Conservation (phyloP, 2,113 vertebrate species). For the Otis tarda region DNA sequence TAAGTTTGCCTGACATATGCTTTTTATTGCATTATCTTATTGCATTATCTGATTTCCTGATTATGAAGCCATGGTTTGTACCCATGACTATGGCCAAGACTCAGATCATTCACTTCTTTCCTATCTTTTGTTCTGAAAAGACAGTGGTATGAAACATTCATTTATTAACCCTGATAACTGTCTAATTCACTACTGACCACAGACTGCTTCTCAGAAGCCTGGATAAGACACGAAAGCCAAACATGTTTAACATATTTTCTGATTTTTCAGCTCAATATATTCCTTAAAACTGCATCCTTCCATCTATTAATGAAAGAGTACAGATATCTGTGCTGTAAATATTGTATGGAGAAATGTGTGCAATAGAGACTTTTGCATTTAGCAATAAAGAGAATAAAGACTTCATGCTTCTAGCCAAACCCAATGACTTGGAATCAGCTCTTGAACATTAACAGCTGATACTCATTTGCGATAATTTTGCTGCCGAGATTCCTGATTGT, state of each 20-base stretch:
- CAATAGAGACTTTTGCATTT: neutral
- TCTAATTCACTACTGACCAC: neutral
- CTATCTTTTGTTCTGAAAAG: neutral
- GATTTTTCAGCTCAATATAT: neutral
- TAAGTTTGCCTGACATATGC: neutral
- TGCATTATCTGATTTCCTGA: neutral
- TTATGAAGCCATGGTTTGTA: neutral
- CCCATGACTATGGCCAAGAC: neutral
- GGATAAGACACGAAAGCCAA: neutral
- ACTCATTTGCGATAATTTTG: constrained; percentile 51
- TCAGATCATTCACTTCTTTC: neutral
- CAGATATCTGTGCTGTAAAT: neutral
- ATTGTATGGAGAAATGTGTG: neutral
- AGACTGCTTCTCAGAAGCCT: neutral
- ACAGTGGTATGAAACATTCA: neutral
- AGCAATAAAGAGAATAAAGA: constrained; percentile 15
- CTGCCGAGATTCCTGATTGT: constrained; percentile 2
- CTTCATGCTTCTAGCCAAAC: constrained; percentile 22
- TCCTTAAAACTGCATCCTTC: neutral
- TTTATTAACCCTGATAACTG: neutral
- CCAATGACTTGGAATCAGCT: constrained; percentile 8
- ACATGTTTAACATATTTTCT: neutral
- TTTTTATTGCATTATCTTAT: neutral
- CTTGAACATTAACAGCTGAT: constrained; percentile 38
- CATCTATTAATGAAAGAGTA: neutral